Base-by-base conservation (phyloP, 2,113 vertebrate genomes). In the Pyrgilauda ruficollis region DNA sequence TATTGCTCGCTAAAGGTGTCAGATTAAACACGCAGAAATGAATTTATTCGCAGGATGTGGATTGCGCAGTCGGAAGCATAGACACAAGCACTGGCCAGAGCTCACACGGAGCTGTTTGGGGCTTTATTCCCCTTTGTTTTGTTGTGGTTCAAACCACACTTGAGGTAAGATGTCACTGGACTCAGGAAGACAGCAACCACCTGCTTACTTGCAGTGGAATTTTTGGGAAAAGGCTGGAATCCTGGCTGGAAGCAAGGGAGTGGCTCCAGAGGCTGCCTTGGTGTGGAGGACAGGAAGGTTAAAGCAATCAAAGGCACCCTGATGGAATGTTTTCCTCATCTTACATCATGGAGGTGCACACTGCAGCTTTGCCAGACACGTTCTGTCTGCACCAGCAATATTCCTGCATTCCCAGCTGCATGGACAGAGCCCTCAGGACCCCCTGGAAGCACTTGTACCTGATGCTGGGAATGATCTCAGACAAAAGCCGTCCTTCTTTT, bases 1-100 rank as follows among this genome's bases (percentile, higher is more conserved):
- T 39, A 72, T 61, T 94, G 88, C 95, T 94, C 70, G 53, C 85
- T 82, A 88, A 95, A 96, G 92, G 93, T 96, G 90, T 85, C 93
- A 92, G 94, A 91, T 95, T 93, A 96, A 95, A 95, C 85, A 92
- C 0, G 21, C 89, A 44, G 87, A 78, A 92, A 68, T 53, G 83
- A 84, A 82, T 92, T 87, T 91, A 80, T 86, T 89, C 84, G 50
- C 72, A 73, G 68, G 91, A 72, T 63, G 62, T 3, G 46, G 76
- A 84, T 41, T 10, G 82, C 15, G 16, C 19, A 81, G 89, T 52
- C 2, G 1, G 90, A 69, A 94, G 56, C 50, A 70, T 44, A 95
- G 74, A 72, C 30, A 49, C 16, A 3, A 93, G 73, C 56, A 37
- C 73, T 73, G 62, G 83, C 44, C 80, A 35, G 64, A 81, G 86